A percentile compares a stretch with the other conserved stretches of the same genome.
Conservation (phyloP, 2,113 vertebrate genomes). For the Rhodinocichla rosea region DNA sequence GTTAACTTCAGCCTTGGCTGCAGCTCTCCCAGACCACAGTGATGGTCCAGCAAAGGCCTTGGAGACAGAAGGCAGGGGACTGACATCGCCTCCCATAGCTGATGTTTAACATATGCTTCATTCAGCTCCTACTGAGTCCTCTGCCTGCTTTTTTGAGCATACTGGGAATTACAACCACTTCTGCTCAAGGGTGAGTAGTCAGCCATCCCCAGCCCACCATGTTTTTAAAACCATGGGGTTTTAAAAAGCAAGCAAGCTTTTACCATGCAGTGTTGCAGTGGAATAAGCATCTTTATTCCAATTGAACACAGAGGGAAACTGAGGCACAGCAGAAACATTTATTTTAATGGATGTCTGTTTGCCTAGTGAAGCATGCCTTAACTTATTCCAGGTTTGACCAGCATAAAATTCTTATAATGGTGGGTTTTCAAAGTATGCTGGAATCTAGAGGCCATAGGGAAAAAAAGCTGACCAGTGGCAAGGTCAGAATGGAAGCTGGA, state of each 20-base stretch:
- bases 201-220: background rate
- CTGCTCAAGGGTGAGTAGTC: background rate
- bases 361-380: background rate
- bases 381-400: background rate
- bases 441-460: background rate
- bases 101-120: background rate
- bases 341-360: background rate
- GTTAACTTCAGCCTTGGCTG: background rate
- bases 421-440: background rate
- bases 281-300: background rate
- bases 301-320: background rate
- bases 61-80: background rate
- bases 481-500: background rate
- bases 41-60: accelerated
- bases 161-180: background rate
- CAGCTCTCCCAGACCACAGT: background rate
- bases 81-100: background rate
- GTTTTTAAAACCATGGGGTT: background rate
- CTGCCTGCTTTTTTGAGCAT: background rate
- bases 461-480: background rate
- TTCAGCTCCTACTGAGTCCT: background rate
- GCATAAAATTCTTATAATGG: background rate
- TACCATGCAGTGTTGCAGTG: background rate
- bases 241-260: background rate
- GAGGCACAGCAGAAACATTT: background rate